Evolutionary conservation across 2,888 invertebrate species (phyloP), one percentile per base, ranked within the genome.

Genomic region (Amaurobius ferox): DNA sequence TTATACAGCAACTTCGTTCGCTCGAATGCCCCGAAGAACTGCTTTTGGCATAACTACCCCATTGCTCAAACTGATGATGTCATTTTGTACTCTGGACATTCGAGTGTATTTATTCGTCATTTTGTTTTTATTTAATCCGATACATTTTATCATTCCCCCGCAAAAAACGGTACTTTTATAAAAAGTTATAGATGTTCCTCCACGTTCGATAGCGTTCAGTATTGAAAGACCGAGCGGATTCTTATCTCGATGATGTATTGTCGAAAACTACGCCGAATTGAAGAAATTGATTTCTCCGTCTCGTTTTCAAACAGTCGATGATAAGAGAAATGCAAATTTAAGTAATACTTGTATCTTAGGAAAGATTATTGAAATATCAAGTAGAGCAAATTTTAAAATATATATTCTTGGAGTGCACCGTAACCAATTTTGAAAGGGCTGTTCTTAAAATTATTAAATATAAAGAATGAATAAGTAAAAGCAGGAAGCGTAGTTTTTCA

Each of bases 11-110:
- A 68, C 68, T 74, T 61, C 68, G 74, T 40, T 61, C 70, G 70
- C 67, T 68, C 30, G 67, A 61, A 68, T 68, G 74, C 32, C 35
- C 70, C 62, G 81, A 81, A 81, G 74, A 81, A 81, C 81, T 81
- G 81, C 68, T 81, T 81, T 81, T 74, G 74, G 81, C 81, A 81
- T 81, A 81, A 81, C 81, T 81, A 81, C 76, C 81, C 81, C 81
- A 81, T 81, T 81, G 68, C 74, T 81, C 81, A 62, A 70, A 40
- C 70, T 70, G 74, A 76, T 81, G 74, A 81, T 81, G 81, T 74
- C 81, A 81, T 81, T 81, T 74, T 61, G 28, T 48, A 39, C 26
- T 11, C 55, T 26, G 30, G 48, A 48, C 68, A 26, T 29, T 70
- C 35, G 29, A 44, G 74, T 48, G 74, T 61, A 74, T 76, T 74